phyloP scores from a whole-genome alignment of 2,113 vertebrate genomes.

The Girardinichthys multiradiatus region DNA sequence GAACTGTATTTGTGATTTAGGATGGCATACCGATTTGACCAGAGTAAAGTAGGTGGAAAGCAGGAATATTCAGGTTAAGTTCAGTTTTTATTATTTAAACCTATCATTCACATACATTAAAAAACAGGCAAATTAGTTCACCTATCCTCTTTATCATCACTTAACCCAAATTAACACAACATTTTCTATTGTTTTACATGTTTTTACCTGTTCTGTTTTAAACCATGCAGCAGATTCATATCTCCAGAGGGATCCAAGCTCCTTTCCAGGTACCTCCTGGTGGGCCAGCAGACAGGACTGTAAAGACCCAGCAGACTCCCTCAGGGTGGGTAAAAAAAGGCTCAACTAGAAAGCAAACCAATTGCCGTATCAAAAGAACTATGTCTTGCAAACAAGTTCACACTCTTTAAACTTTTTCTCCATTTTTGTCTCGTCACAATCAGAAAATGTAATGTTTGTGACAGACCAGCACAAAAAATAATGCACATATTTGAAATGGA shows the following conservation, averaged over 20 bases:
- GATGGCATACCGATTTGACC: constrained; percentile 54
- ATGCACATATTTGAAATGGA: neutral
- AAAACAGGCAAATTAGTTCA: neutral
- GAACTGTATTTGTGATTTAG: neutral
- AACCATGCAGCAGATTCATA: constrained; percentile 16
- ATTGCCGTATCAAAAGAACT: too few species aligned
- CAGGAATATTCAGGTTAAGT: constrained; percentile 40
- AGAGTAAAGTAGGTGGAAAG: constrained; percentile 7
- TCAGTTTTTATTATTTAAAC: neutral
- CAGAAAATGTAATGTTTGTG: too few species aligned
- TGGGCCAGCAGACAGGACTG: constrained; percentile 40
- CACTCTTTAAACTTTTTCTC: too few species aligned
- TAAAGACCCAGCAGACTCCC: constrained; percentile 18
- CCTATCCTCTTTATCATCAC: too few species aligned
- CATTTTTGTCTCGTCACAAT: too few species aligned
- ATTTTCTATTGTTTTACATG: neutral
- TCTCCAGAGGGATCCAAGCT: constrained; percentile 8
- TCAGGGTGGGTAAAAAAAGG: constrained; percentile 53
- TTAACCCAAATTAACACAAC: neutral
- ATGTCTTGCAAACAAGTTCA: neutral
- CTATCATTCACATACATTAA: neutral
- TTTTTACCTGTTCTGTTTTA: neutral
- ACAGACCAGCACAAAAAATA: too few species aligned
- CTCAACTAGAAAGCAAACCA: neutral
- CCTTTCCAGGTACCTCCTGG: constrained; percentile 27